These are phyloP conservation scores for Beris chalybata DNA, from an alignment of 2,888 invertebrate species.

Conservation along the genomic window DNA sequence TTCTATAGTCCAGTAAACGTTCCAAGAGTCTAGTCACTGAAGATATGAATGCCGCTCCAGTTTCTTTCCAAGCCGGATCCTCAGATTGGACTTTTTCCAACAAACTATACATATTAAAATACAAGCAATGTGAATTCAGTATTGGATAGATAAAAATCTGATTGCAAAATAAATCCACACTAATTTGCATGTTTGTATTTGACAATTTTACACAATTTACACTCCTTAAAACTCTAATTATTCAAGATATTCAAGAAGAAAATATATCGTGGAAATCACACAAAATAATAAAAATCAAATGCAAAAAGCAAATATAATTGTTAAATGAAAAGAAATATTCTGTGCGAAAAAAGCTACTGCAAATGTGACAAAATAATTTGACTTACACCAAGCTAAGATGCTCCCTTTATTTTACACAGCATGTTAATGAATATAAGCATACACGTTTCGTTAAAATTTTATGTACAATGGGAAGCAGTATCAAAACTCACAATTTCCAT, in stretches of 20 bases:
- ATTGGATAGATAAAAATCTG: no score
- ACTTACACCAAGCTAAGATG: constrained; percentile 93
- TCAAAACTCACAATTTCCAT: no score
- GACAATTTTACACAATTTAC: not conserved
- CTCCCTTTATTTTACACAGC: constrained; percentile 64
- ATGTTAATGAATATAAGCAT: constrained; percentile 15
- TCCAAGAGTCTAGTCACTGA: constrained; percentile 89
- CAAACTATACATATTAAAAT: constrained; percentile 60
- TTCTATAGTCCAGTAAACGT: constrained; percentile 88
- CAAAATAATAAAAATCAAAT: no score
- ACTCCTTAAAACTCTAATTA: constrained; percentile 60
- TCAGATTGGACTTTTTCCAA: constrained; percentile 82
- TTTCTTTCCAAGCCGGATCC: constrained; percentile 87
- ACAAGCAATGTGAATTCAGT: no score
- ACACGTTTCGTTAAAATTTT: not conserved
- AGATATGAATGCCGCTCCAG: constrained; percentile 88
- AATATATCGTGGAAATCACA: constrained; percentile 2
- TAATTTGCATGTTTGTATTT: not conserved
- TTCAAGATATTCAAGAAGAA: constrained; percentile 31
- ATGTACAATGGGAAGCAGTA: constrained; percentile 8
- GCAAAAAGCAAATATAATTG: constrained; percentile 4
- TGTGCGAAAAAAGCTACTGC: constrained; percentile 16
- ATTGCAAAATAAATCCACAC: not conserved
- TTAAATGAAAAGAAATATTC: constrained; percentile 10
- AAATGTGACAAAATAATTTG: constrained; percentile 44